Evolutionary conservation across 2,797 vertebrate species (phyloP).

Genomic region (Microctenopoma stevenorrisi): DNA sequence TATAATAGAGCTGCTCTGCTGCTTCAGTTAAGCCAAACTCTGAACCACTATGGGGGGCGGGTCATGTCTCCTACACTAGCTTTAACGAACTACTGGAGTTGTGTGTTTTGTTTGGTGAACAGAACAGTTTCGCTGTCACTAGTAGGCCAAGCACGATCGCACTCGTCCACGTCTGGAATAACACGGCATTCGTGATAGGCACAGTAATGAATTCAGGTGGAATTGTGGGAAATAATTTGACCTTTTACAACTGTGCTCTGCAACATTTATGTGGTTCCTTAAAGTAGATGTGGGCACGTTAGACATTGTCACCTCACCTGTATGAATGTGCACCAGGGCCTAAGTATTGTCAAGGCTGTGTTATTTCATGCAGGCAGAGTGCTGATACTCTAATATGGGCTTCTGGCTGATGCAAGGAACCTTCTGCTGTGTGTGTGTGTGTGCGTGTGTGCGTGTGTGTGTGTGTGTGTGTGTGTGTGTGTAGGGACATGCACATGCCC

Average conservation of each 20-base stretch:
- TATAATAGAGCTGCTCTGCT: slow-evolving; percentile 11
- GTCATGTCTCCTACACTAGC: neutral
- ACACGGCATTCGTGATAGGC: neutral
- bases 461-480: slow-evolving; percentile 14
- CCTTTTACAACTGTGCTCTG: neutral
- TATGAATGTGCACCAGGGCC: neutral
- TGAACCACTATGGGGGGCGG: slow-evolving; percentile 28
- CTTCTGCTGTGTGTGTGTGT: slow-evolving; percentile 48
- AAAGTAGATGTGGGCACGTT: neutral
- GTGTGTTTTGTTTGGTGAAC: neutral
- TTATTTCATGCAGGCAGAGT: slow-evolving; percentile 42
- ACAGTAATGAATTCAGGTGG: neutral
- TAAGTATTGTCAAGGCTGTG: slow-evolving; percentile 15
- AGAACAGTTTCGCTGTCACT: neutral
- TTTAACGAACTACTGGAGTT: neutral
- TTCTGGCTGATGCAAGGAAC: slow-evolving; percentile 69
- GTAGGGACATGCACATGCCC: neutral
- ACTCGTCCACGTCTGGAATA: neutral
- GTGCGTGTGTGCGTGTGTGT: slow-evolving; percentile 8
- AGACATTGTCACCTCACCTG: slow-evolving; percentile 11
- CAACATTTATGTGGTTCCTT: neutral
- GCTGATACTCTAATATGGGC: slow-evolving; percentile 54
- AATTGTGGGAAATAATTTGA: slow-evolving; percentile 8
- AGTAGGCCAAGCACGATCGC: neutral
- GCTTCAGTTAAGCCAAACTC: slow-evolving; percentile 11